Conservation (phyloP, 2,888 invertebrate species). For the Erannis defoliaria region DNA sequence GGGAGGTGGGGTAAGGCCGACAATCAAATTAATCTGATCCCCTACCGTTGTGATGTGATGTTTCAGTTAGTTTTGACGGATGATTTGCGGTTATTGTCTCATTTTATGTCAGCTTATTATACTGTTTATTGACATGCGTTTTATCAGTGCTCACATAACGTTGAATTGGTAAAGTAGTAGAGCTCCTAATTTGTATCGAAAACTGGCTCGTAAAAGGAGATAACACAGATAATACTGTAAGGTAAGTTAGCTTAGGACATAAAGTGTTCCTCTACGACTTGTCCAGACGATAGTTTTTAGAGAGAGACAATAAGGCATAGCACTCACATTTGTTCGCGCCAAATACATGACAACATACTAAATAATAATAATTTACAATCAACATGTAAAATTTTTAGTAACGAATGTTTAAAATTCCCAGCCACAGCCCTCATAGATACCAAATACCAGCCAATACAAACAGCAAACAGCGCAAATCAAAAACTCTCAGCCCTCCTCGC, state of each 20-base stretch:
- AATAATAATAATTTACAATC: no score
- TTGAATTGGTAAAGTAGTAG: not conserved
- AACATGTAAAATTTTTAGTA: not conserved
- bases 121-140: not conserved
- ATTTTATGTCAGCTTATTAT: not conserved
- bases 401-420: not conserved
- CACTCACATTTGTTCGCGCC: no score
- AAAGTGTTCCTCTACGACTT: no score
- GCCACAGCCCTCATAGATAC: not conserved
- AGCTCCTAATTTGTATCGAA: no score
- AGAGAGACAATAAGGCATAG: no score
- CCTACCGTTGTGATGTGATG: not conserved
- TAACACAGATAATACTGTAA: no score
- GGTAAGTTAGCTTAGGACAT: no score
- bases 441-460: conserved; percentile 19
- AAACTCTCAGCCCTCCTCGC: conserved; percentile 11
- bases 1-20: conserved; percentile 30
- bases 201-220: not conserved
- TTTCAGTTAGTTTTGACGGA: conserved; percentile 1
- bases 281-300: no score
- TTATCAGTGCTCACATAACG: not conserved
- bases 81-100: not conserved
- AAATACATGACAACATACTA: no score
- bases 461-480: conserved; percentile 22
- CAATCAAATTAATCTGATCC: conserved; percentile 44